Conservation (phyloP, 37 sponge, comb jelly and placozoan genomes). For the Crambe crambe region DNA sequence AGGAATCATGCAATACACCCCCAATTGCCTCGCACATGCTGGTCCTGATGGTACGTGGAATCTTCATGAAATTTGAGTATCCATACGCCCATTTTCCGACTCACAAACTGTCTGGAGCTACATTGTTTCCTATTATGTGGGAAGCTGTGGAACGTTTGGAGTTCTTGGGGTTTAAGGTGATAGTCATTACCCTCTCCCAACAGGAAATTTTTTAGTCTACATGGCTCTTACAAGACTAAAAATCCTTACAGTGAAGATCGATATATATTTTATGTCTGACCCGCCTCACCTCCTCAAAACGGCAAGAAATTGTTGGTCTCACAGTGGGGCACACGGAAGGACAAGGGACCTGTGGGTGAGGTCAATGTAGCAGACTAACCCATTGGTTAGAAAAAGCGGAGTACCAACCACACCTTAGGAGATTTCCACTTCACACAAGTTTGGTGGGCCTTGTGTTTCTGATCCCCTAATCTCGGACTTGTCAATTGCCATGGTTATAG, state of each 20-base stretch:
- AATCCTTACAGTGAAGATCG: conserved; percentile 21
- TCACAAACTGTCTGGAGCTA: conserved; percentile 8
- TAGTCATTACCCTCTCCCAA: conserved; percentile 25
- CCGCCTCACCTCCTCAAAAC: conserved; percentile 39
- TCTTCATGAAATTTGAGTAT: conserved; percentile 25
- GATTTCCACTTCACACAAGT: too few relatives aligned
- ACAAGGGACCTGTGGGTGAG: neutral
- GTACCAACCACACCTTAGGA: too few relatives aligned
- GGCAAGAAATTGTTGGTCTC: conserved; percentile 29
- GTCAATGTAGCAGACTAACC: too few relatives aligned
- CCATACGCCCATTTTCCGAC: conserved; percentile 47
- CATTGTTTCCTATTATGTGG: conserved; percentile 45
- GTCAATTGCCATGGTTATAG: too few relatives aligned
- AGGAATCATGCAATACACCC: neutral
- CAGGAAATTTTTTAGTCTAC: conserved; percentile 26
- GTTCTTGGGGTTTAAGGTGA: conserved; percentile 33
- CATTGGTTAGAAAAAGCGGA: too few relatives aligned
- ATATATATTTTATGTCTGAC: conserved; percentile 27
- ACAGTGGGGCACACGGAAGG: neutral
- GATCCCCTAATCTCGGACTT: too few relatives aligned
- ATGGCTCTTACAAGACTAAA: conserved; percentile 1
- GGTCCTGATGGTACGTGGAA: conserved; percentile 31
- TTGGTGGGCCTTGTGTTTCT: too few relatives aligned
- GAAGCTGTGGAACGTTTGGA: conserved; percentile 24
- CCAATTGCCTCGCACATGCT: conserved; percentile 22